Conservation (phyloP, 2,888 invertebrate species). For the Drosophila picticornis region DNA sequence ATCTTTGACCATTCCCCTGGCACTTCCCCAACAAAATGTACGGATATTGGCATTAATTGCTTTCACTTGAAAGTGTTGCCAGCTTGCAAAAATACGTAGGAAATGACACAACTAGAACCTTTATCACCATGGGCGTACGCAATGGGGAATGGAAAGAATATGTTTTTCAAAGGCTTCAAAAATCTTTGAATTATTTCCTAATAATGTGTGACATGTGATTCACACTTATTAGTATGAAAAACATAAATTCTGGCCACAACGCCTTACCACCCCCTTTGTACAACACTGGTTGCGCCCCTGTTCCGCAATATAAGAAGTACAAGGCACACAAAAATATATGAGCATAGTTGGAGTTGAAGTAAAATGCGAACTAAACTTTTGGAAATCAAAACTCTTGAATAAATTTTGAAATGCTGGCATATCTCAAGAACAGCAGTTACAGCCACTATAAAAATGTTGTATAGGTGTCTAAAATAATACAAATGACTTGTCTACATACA, state of each 20-base stretch:
- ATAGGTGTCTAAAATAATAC: neutral
- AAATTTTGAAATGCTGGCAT: neutral
- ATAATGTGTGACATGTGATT: no score
- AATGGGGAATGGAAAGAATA: neutral
- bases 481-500: conserved; percentile 12
- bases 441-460: neutral
- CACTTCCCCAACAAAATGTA: conserved; percentile 20
- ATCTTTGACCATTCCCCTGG: conserved; percentile 25
- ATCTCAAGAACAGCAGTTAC: neutral
- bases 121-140: neutral
- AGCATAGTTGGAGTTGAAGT: neutral
- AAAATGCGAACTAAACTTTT: neutral
- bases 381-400: neutral
- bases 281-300: neutral
- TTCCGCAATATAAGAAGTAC: neutral
- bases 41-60: conserved; percentile 1
- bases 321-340: neutral
- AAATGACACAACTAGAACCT: neutral
- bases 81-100: neutral
- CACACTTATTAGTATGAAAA: neutral
- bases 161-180: neutral
- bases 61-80: neutral
- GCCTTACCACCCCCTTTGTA: neutral
- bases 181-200: neutral
- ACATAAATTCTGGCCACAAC: neutral